Evolutionary conservation across 2,797 vertebrate species (phyloP), one percentile per base, ranked within the genome.

Genomic region (Luscinia megarhynchos): DNA sequence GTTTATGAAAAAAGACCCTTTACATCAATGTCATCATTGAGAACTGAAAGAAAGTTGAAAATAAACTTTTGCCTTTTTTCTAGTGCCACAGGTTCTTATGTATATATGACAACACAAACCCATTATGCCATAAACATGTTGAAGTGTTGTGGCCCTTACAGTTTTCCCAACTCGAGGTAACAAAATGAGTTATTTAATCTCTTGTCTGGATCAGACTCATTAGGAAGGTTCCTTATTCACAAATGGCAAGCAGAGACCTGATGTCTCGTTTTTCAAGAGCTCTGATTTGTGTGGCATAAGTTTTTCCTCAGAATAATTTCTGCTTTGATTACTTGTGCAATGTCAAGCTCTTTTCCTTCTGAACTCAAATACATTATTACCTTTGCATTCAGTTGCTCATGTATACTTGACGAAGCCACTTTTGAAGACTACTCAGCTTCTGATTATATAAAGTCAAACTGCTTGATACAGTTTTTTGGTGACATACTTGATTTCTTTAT

Each of bases 191-290:
- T 95, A 81, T 90, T 96, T 95, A 93, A 90, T 83, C 57, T 88
- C 54, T 70, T 73, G 67, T 81, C 70, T 87, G 62, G 54, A 94
- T 87, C 94, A 81, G 80, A 80, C 73, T 93, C 67, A 88, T 76
- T 89, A 79, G 64, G 74, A 63, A 72, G 61, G 79, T 88, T 79
- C 58, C 46, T 76, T 61, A 61, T 94, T 94, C 74, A 94, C 55
- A 86, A 94, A 76, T 58, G 51, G 62, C 58, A 87, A 86, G 48
- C 63, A 81, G 73, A 91, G 23, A 85, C 58, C 46, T 13, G 3
- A 85, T 84, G 62, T 59, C 55, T 90, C 84, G 30, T 93, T 96
- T 94, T 66, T 62, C 67, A 90, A 83, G 66, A 77, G 46, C 41
- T 80, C 50, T 89, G 94, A 90, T 88, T 77, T 93, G 53, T 59